Evolutionary conservation across 2,113 vertebrate genomes (phyloP), one percentile per base, ranked within the genome.

Genomic region (Marcusenius ussheri): DNA sequence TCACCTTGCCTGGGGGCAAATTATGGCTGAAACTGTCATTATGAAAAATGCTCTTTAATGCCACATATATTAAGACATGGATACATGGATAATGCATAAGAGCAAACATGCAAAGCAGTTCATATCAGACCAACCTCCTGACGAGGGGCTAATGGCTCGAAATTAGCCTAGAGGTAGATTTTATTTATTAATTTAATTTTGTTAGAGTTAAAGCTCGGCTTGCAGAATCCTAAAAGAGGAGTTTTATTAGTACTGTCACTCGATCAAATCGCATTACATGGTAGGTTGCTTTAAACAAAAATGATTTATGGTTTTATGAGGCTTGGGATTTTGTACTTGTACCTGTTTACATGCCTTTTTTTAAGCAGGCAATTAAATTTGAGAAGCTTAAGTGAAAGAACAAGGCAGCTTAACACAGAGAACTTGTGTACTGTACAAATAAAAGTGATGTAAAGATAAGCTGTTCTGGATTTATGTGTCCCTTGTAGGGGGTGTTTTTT

Each of bases 1-100:
- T 83, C 88, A 89, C 88, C 70, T 89, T 89, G 88, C 74, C 88
- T 83, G 49, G 80, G 88, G 88, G 39, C 74, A 53, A 89, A 89
- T 89, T 89, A 89, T 83, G 77, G 70, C 77, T 89, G 80, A 62
- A 80, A 51, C 58, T 85, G 45, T 89, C 62, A 89, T 85, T 89
- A 62, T 62, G 53, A 85, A 62, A 42, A 86, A 89, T 89, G 89
- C 58, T 77, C 89, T 89, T 89, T 89, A 85, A 84, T 83, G 39
- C 53, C 19, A 83, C 66, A 89, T 85, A 51, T 89, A 83, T 80
- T 89, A 74, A 31, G 74, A 51, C 47, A n/a, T 7, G 19, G 50
- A 85, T n/a, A 85, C 49, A 89, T 53, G 56, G 80, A 85, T 85
- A 84, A 39, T 47, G 50, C 56, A 46, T 66, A 45, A 85, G 83